A percentile compares a stretch with the other conserved stretches of the same genome.
Evolutionary conservation across 2,797 vertebrate species (phyloP).

Genomic region (Podarcis siculus): DNA sequence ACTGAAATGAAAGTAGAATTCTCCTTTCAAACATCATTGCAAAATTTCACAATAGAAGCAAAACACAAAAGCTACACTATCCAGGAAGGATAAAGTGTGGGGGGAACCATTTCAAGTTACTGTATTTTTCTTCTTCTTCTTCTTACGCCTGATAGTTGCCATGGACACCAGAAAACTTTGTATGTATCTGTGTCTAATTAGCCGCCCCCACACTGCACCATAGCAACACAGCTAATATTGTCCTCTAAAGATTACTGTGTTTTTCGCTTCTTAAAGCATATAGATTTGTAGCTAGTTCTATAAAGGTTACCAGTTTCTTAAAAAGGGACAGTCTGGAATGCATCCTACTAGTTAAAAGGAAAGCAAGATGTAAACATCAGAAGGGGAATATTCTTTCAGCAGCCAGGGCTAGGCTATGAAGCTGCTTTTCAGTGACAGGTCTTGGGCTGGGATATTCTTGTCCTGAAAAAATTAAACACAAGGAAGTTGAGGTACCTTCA

Average conservation of each 20-base stretch:
- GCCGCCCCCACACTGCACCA: slow-evolving; percentile 55
- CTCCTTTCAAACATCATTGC: slow-evolving; percentile 23
- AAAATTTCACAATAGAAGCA: slow-evolving; percentile 26
- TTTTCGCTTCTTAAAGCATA: slow-evolving; percentile 27
- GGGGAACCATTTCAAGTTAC: slow-evolving; percentile 34
- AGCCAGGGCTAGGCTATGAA: slow-evolving; percentile 49
- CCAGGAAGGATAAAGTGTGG: neutral
- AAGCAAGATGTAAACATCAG: slow-evolving; percentile 37
- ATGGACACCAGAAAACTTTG: slow-evolving; percentile 55
- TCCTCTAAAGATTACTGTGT: slow-evolving; percentile 42
- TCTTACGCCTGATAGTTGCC: slow-evolving; percentile 41
- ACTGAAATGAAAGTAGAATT: neutral
- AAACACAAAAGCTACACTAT: slow-evolving; percentile 49
- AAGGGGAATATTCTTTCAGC: slow-evolving; percentile 43
- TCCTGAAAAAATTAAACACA: neutral
- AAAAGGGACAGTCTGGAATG: neutral
- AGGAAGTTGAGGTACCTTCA: neutral
- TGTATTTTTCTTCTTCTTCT: slow-evolving; percentile 27
- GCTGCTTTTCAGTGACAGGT: slow-evolving; percentile 41
- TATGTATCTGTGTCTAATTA: slow-evolving; percentile 57
- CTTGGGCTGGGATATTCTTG: slow-evolving; percentile 45
- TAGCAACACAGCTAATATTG: slow-evolving; percentile 68
- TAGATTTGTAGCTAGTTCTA: slow-evolving; percentile 23
- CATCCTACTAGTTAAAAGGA: slow-evolving; percentile 39
- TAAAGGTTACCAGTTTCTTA: slow-evolving; percentile 11